Conservation (phyloP, 1,140 invertebrate genomes). For the Pseudomyrmex cubaensis region DNA sequence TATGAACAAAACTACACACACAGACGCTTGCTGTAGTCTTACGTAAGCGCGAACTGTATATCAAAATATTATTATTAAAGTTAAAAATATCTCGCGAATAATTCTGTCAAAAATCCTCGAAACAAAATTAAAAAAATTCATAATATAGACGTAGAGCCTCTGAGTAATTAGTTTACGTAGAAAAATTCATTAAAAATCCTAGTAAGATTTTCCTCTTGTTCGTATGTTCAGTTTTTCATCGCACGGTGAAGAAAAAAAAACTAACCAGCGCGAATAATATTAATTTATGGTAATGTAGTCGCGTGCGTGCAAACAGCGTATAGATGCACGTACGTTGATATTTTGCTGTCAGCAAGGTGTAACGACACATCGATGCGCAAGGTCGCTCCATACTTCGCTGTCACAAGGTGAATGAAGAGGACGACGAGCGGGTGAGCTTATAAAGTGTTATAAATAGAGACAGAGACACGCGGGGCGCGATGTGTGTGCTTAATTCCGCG, state of each 20-base stretch:
- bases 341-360: conserved; percentile 36
- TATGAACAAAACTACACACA: background rate
- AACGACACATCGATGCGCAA: conserved; percentile 51
- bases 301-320: background rate
- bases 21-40: no score
- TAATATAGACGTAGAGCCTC: background rate
- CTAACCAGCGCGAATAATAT: no score
- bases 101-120: no score
- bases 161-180: background rate
- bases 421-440: conserved; percentile 48
- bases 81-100: background rate
- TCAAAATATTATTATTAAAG: background rate
- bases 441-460: conserved; percentile 68
- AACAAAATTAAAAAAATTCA: background rate
- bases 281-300: background rate
- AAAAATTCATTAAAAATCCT: background rate
- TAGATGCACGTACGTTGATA: background rate
- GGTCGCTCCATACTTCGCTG: conserved; percentile 28
- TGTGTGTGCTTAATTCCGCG: conserved; percentile 55
- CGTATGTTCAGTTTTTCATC: background rate
- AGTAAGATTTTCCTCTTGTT: background rate
- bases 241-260: no score
- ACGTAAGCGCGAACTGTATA: no score
- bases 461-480: conserved; percentile 14
- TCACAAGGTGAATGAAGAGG: conserved; percentile 43